Percentiles rank a stretch among this genome's conserved stretches.
phyloP scores from a whole-genome alignment of 1,140 invertebrate genomes.

The Anastrepha ludens region DNA sequence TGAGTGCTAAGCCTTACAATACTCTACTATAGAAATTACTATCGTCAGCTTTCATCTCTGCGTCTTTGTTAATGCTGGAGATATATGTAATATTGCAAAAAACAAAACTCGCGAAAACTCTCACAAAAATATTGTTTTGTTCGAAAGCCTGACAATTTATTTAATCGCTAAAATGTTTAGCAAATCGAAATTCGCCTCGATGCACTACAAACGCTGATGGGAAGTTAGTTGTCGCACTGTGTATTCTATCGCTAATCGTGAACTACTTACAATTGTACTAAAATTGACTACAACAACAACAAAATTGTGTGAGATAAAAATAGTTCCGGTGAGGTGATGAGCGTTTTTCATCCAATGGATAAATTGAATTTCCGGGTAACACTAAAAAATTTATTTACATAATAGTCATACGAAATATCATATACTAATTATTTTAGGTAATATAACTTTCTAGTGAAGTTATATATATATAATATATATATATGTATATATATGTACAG shows the following conservation, averaged over 20 bases:
- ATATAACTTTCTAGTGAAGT: no score
- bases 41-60: no score
- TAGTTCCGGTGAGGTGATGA: slow-evolving; percentile 24
- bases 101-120: background rate
- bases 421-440: no score
- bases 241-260: background rate
- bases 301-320: slow-evolving; percentile 1
- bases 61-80: background rate
- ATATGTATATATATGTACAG: no score
- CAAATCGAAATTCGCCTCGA: background rate
- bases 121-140: background rate
- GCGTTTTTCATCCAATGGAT: slow-evolving; percentile 50
- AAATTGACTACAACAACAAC: background rate
- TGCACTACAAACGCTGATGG: slow-evolving; percentile 17
- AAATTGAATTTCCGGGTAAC: slow-evolving; percentile 56
- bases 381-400: background rate
- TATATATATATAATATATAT: no score
- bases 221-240: background rate
- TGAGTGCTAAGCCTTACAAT: slow-evolving; percentile 7
- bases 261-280: background rate
- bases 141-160: background rate
- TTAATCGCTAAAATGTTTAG: background rate
- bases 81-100: background rate
- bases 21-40: no score
- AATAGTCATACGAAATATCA: background rate